Base-by-base conservation (phyloP, 2,888 invertebrate genomes). In the Nephrotoma flavescens region DNA sequence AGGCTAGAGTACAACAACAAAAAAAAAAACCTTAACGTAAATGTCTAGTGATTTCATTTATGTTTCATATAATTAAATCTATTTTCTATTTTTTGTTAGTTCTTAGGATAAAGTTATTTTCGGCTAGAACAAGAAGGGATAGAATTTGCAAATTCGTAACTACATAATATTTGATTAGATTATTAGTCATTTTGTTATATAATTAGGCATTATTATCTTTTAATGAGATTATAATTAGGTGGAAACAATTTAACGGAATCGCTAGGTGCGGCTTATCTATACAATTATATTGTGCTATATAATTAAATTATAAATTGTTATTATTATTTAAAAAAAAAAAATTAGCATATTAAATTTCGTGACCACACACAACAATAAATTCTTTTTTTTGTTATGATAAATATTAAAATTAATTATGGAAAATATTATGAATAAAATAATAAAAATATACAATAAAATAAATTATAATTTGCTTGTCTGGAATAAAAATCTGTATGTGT, bases 21-120 rank as follows among this genome's bases (percentile, higher is more conserved):
- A 71, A 31, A 52, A 52, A 52, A 52, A 52, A 71, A 71, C 71
- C 31, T 31, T 71, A 71, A 71, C 71, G 71, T 71, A 71, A 71
- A 71, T 71, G 71, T 71, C 84, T 84, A 84, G 84, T 84, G 84
- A 84, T 84, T 84, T 84, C 84, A 42, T 84, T 84, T 84, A 84
- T 84, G 84, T 84, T 71, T 84, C 84, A 42, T 84, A 42, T 84
- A 84, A 84, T 84, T 84, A 84, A 84, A 84, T 84, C 84, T 84
- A 84, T 84, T 84, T 84, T 84, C 41, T 84, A 71, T 71, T 71
- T 71, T 71, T 71, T 52, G 15, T 11, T 52, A 52, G 52, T 52
- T 52, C 31, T 31, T 71, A 11, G 71, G 71, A 31, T 19, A 71
- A 71, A 71, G 31, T 71, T 71, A 71, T 71, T 71, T 31, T 71